Base-by-base conservation (phyloP, 92 coral and sea anemone genomes). In the Parazoanthus darwini region DNA sequence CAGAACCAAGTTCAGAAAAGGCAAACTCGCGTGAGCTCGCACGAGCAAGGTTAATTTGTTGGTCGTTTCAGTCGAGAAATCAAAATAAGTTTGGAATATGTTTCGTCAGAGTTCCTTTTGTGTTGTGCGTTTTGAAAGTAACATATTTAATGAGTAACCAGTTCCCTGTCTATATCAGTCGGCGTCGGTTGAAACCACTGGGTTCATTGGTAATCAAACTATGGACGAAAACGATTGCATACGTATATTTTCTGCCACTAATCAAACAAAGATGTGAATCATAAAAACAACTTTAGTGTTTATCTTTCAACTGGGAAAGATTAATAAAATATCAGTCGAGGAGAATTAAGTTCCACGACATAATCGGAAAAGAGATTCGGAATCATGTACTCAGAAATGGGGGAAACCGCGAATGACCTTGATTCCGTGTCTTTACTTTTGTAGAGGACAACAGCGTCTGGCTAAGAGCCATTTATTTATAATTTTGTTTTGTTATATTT, bases 401-500 rank as follows among this genome's bases (percentile, higher is more conserved):
- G 3, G 36, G 59, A 82, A 74, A 1, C 79, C 79, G 25, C 51
- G 26, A 76, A 39, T 63, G 25, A 63, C 70, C 26, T 63, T 54
- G 59, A 54, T 54, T 7, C 11, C 59, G 3, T 54, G 59, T 54
- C 59, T 54, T 54, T 13, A 13, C 59, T 54, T 54, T 54, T 54
- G 59, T 54, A 54, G 18, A 54, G 18, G 9, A 54, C 18, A 11
- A 54, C 59, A 3, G 25, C 70, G 15, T 23, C 20, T 7, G 15
- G 70, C 70, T 63, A 23, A 63, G 8, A 76, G 14, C 23, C 25
- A 39, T 76, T 39, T 37, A 37, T 76, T 76, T 42, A 25, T 36
- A 44, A 25, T 72, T 44, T 43, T 82, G 86, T 68, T 67, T 51
- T 76, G 79, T 20, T 76, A 29, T 84, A 48, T 46, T 72, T 48